Evolutionary conservation across 2,888 invertebrate species (phyloP).

Genomic region (Athetis lepigone): DNA sequence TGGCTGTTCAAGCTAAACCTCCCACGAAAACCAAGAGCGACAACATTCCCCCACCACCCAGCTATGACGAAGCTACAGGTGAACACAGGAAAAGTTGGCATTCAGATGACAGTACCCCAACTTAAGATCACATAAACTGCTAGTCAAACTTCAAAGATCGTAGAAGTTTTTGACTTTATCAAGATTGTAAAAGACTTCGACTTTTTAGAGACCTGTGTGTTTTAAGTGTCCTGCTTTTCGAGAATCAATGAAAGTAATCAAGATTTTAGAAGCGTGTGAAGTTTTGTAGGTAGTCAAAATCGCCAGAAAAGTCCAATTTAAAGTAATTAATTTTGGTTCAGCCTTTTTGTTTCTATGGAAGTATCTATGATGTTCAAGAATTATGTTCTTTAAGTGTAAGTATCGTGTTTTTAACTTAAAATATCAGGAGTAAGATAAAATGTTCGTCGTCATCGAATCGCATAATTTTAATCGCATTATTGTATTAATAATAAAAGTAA

Average conservation of each 20-base stretch:
- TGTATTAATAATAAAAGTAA: slow-evolving; percentile 51
- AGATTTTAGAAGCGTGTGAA: slow-evolving; percentile 1
- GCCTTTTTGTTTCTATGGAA: background rate
- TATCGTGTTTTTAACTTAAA: slow-evolving; percentile 35
- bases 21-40: slow-evolving; percentile 83
- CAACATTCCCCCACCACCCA: slow-evolving; percentile 82
- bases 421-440: slow-evolving; percentile 25
- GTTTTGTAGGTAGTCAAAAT: background rate
- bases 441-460: slow-evolving; percentile 18
- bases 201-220: too few relatives aligned
- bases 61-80: slow-evolving; percentile 83
- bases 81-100: slow-evolving; percentile 89
- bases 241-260: slow-evolving; percentile 36
- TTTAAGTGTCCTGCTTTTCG: slow-evolving; percentile 19
- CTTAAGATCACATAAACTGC: slow-evolving; percentile 70
- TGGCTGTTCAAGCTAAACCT: slow-evolving; percentile 74
- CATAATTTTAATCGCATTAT: slow-evolving; percentile 53
- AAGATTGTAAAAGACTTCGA: background rate
- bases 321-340: background rate
- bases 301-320: background rate
- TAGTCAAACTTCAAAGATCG: slow-evolving; percentile 37
- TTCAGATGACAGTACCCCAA: slow-evolving; percentile 86
- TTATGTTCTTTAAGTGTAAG: slow-evolving; percentile 18
- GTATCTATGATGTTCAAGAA: slow-evolving; percentile 14
- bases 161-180: slow-evolving; percentile 26